Evolutionary conservation across 2,888 invertebrate genomes (phyloP).

Genomic region (Sarcophaga variegata): DNA sequence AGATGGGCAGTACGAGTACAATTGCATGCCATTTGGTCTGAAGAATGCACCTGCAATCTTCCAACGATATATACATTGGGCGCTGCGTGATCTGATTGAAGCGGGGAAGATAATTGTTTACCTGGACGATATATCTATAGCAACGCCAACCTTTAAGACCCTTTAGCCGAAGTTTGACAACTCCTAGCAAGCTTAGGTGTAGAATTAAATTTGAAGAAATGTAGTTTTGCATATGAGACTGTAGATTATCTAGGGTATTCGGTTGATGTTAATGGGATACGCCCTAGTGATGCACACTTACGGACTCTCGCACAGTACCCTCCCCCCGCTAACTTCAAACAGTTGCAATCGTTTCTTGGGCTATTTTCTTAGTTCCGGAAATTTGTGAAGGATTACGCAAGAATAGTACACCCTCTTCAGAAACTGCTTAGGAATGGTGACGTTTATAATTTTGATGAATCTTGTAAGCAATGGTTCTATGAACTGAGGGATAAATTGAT

Average conservation of each 20-base stretch:
- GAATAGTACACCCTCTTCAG: conserved; percentile 55
- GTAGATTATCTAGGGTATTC: conserved; percentile 35
- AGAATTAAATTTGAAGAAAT: conserved; percentile 23
- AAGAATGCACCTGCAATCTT: conserved; percentile 40
- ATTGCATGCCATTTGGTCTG: not conserved
- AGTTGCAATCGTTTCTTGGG: conserved; percentile 56
- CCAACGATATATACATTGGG: conserved; percentile 20
- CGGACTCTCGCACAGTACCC: conserved; percentile 24
- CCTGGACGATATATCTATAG: conserved; percentile 31
- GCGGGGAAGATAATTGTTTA: conserved; percentile 32
- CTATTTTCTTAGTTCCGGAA: conserved; percentile 58
- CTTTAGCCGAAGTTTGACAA: conserved; percentile 7
- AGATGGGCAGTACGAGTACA: not conserved
- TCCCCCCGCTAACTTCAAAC: conserved; percentile 23
- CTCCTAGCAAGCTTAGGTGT: conserved; percentile 4
- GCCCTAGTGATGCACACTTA: conserved; percentile 19
- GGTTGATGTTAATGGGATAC: conserved; percentile 27
- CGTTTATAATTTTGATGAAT: conserved; percentile 29
- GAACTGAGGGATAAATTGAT: conserved; percentile 37
- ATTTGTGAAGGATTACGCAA: conserved; percentile 29
- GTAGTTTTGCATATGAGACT: conserved; percentile 8
- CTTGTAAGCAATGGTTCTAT: conserved; percentile 27
- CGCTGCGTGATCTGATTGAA: conserved; percentile 33
- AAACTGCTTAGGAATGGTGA: conserved; percentile 30
- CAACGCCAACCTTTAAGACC: not conserved